Conservation (phyloP, 30 jellyfish, hydroid and myxozoan species). For the Rhopilema esculentum region DNA sequence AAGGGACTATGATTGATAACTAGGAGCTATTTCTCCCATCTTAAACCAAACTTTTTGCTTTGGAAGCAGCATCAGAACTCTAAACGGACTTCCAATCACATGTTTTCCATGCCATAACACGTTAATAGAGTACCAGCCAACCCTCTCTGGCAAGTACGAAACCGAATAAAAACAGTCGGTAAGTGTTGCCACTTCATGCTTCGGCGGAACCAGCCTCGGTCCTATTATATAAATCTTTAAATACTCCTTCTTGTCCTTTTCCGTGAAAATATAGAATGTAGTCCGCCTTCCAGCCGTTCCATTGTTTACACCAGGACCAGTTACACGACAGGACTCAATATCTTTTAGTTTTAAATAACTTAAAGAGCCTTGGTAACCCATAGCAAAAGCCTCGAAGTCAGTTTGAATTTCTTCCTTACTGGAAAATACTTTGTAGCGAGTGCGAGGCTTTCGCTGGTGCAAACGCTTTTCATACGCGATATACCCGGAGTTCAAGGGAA, state of each 20-base stretch:
- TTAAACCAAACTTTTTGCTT: conserved; percentile 75
- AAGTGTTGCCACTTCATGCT: conserved; percentile 22
- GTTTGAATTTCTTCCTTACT: conserved; percentile 59
- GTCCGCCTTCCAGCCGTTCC: conserved; percentile 61
- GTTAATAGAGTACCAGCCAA: conserved; percentile 68
- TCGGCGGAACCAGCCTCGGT: conserved; percentile 69
- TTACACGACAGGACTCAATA: conserved; percentile 57
- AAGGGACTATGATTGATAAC: too few relatives aligned
- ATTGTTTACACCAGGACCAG: conserved; percentile 67
- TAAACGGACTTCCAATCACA: conserved; percentile 83
- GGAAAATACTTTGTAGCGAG: conserved; percentile 39
- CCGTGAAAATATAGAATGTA: conserved; percentile 60
- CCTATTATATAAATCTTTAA: conserved; percentile 54
- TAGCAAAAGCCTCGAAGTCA: conserved; percentile 38
- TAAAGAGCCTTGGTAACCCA: conserved; percentile 47
- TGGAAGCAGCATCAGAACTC: conserved; percentile 66
- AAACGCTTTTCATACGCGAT: conserved; percentile 5
- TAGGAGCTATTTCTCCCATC: too few relatives aligned
- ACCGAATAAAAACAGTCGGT: conserved; percentile 68
- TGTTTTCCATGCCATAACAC: conserved; percentile 79
- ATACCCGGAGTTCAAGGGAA: conserved; percentile 50
- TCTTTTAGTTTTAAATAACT: conserved; percentile 56
- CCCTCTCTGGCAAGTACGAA: conserved; percentile 82
- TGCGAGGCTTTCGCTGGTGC: conserved; percentile 18
- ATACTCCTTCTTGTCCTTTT: conserved; percentile 45